phyloP scores from a whole-genome alignment of 2,113 vertebrate genomes.

The Daphoenositta chrysoptera region DNA sequence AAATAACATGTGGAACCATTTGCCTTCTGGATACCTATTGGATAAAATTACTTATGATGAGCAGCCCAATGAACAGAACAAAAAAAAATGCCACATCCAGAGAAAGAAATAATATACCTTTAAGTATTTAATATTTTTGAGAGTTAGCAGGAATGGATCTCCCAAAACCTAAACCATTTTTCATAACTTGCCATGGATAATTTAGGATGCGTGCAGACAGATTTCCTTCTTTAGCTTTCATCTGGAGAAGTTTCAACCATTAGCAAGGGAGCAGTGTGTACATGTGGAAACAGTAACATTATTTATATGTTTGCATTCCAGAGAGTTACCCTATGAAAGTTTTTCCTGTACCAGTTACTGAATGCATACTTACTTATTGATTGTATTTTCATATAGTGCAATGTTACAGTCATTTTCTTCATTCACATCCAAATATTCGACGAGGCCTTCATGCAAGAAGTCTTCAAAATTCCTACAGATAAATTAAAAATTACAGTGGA shows the following conservation, averaged over 20 bases:
- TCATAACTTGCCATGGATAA: neutral
- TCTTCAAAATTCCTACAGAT: conserved; percentile 92
- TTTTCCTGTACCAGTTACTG: neutral
- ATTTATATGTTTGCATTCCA: neutral
- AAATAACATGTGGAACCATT: neutral
- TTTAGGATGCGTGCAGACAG: neutral
- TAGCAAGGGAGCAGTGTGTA: neutral
- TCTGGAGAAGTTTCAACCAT: neutral
- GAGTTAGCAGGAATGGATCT: neutral
- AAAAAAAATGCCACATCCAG: neutral
- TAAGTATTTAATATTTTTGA: neutral
- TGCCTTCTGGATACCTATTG: neutral
- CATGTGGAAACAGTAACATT: neutral
- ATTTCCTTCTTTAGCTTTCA: neutral
- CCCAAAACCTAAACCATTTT: neutral
- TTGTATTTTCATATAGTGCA: conserved; percentile 92
- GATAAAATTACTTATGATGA: neutral
- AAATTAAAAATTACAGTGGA: neutral
- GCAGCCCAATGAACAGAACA: neutral
- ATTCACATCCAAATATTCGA: conserved; percentile 97
- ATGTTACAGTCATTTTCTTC: conserved; percentile 98
- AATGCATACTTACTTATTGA: conserved; percentile 83
- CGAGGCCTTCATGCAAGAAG: conserved; percentile 94
- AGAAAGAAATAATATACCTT: neutral
- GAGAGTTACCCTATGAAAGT: neutral